Percentiles rank a stretch among this genome's conserved stretches.
Evolutionary conservation across 2,888 invertebrate genomes (phyloP).

Genomic region (Apocheima hispidaria): DNA sequence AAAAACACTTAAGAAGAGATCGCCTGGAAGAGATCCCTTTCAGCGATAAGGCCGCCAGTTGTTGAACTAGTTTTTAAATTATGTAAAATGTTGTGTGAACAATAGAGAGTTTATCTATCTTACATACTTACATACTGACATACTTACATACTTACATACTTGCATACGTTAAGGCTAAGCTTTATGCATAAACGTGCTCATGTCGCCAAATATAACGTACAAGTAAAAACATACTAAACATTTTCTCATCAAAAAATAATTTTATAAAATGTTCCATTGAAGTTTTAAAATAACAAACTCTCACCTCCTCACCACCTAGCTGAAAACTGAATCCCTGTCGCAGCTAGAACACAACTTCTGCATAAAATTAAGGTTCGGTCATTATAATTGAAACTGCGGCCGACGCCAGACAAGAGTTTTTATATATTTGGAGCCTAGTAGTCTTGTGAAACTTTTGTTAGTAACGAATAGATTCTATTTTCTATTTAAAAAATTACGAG

Average conservation of each 20-base stretch:
- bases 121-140: too few species aligned
- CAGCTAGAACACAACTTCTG: slow-evolving; percentile 54
- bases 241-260: not conserved
- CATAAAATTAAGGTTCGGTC: slow-evolving; percentile 58
- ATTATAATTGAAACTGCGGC: slow-evolving; percentile 58
- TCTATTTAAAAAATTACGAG: too few species aligned
- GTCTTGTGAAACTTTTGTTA: slow-evolving; percentile 9
- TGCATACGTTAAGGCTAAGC: not conserved
- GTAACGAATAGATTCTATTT: too few species aligned
- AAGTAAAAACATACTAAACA: not conserved
- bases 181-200: not conserved
- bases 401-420: slow-evolving; percentile 21
- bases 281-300: slow-evolving; percentile 7
- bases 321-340: slow-evolving; percentile 32
- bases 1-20: too few species aligned
- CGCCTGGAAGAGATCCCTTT: too few species aligned
- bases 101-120: too few species aligned
- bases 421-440: slow-evolving; percentile 20
- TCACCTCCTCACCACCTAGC: too few species aligned
- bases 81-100: too few species aligned
- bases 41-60: too few species aligned
- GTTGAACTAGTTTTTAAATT: too few species aligned
- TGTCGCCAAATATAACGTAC: not conserved
- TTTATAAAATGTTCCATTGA: not conserved
- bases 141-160: not conserved